A percentile compares a stretch with the other conserved stretches of the same genome.
These are phyloP conservation scores for Halcyon malimbica DNA, from an alignment of 2,113 vertebrate genomes.

Conservation along the genomic window DNA sequence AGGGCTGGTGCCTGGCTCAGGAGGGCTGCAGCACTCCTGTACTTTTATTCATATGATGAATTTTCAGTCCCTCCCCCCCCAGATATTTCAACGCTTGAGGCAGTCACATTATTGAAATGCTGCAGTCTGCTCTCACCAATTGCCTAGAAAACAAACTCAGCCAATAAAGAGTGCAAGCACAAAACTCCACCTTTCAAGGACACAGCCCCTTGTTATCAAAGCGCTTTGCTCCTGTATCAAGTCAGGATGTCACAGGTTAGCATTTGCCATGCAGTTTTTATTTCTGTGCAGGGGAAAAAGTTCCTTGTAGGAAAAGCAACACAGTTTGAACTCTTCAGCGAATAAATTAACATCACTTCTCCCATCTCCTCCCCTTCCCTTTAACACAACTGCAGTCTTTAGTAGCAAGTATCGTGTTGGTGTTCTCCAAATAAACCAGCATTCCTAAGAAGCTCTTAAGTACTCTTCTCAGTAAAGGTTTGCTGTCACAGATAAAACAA, in stretches of 20 bases:
- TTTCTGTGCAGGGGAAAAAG: neutral
- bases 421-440: conserved; percentile 23
- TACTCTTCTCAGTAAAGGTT: neutral
- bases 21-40: neutral
- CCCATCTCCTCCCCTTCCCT: neutral
- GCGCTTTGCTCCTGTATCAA: neutral
- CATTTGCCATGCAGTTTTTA: neutral
- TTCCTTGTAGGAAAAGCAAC: neutral
- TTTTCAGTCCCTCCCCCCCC: neutral
- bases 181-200: neutral
- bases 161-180: neutral
- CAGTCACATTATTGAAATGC: neutral
- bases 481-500: conserved; percentile 1
- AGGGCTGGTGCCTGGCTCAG: neutral
- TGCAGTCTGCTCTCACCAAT: neutral
- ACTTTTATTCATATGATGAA: neutral
- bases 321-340: neutral
- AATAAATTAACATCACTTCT: conserved; percentile 14
- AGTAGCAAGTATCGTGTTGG: neutral
- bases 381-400: conserved; percentile 8
- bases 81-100: neutral
- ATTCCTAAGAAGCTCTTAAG: neutral
- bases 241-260: neutral
- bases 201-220: neutral
- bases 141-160: neutral